Conservation (phyloP, 1,140 invertebrate genomes). For the Maniola jurtina region DNA sequence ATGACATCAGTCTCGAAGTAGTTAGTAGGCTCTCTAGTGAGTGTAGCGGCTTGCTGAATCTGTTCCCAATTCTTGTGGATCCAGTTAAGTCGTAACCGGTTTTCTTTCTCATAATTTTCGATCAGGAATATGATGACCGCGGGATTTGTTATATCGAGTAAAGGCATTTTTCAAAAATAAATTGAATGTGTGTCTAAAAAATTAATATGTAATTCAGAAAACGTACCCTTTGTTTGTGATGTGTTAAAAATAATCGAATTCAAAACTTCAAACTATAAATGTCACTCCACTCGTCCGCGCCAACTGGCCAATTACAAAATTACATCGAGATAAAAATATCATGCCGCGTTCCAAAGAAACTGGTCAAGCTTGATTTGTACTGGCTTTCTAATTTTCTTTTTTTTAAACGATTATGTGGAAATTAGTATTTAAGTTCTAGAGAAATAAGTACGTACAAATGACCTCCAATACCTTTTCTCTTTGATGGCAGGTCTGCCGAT, state of each 20-base stretch:
- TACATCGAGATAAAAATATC: slow-evolving; percentile 38
- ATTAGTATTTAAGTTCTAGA: neutral
- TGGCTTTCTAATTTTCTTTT: slow-evolving; percentile 20
- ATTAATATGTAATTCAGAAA: slow-evolving; percentile 18
- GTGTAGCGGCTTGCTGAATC: slow-evolving; percentile 51
- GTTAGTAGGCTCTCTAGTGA: slow-evolving; percentile 48
- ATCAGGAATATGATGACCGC: slow-evolving; percentile 53
- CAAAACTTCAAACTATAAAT: slow-evolving; percentile 29
- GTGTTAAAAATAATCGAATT: slow-evolving; percentile 26
- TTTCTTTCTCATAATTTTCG: slow-evolving; percentile 64
- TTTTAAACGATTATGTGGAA: neutral
- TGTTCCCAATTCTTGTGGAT: slow-evolving; percentile 45
- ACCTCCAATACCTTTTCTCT: neutral
- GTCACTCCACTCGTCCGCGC: slow-evolving; percentile 30
- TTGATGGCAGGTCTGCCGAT: no score
- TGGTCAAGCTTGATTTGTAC: slow-evolving; percentile 30
- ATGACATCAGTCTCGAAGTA: slow-evolving; percentile 55
- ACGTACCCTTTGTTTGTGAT: slow-evolving; percentile 25
- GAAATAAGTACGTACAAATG: neutral
- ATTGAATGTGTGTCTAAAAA: neutral
- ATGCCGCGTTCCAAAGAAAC: slow-evolving; percentile 26
- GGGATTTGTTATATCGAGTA: slow-evolving; percentile 54
- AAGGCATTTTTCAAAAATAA: slow-evolving; percentile 42
- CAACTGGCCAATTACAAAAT: slow-evolving; percentile 41
- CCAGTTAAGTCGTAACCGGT: slow-evolving; percentile 58